Evolutionary conservation across 2,888 invertebrate species (phyloP).

Genomic region (Hesperia comma): DNA sequence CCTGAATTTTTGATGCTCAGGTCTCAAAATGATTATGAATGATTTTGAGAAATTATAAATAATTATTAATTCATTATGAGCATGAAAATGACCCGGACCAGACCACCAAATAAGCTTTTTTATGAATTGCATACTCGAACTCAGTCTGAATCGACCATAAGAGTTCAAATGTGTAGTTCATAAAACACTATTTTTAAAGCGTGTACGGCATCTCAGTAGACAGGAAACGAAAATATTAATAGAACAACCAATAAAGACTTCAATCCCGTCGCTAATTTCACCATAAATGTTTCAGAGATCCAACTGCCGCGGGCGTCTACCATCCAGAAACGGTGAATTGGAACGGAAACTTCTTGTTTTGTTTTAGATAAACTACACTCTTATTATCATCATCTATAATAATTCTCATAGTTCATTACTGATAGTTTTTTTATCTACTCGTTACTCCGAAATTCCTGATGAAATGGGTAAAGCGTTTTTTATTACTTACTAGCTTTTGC

Average conservation of each 20-base stretch:
- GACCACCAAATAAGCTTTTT: no score
- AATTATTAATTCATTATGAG: no score
- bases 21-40: no score
- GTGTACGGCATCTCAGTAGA: conserved; percentile 24
- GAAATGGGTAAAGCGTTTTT: no score
- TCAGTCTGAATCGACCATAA: neutral
- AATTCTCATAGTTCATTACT: no score
- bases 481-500: no score
- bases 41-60: no score
- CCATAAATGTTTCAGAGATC: conserved; percentile 11
- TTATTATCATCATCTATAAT: neutral
- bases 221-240: conserved; percentile 30
- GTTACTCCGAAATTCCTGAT: no score
- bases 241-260: conserved; percentile 28
- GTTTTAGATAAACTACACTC: neutral
- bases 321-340: conserved; percentile 1
- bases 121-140: neutral
- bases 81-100: no score
- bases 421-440: no score
- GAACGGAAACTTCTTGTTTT: neutral
- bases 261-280: conserved; percentile 24
- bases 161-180: conserved; percentile 22
- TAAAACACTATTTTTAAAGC: conserved; percentile 33
- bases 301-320: neutral
- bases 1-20: neutral